These are phyloP conservation scores for Callospermophilus lateralis DNA, from an alignment of 2,113 vertebrate species.

Conservation along the genomic window DNA sequence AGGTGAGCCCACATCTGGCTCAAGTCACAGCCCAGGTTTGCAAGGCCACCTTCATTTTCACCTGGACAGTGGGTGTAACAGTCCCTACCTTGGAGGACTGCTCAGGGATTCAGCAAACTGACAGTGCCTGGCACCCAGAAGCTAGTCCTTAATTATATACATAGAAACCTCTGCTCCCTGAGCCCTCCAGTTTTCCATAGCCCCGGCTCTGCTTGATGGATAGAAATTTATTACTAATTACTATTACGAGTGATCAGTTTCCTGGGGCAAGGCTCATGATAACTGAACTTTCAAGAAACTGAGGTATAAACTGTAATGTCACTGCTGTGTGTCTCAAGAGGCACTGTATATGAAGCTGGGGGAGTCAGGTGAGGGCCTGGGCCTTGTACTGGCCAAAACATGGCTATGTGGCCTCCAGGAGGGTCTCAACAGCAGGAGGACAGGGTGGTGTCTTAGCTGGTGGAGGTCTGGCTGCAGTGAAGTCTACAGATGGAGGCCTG, in stretches of 20 bases:
- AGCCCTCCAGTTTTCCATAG: no score
- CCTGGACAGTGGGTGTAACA: constrained; percentile 50
- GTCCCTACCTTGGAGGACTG: constrained; percentile 31
- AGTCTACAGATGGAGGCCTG: not conserved
- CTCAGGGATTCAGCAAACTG: no score
- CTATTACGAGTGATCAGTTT: not conserved
- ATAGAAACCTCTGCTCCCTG: not conserved
- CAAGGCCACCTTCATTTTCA: not conserved
- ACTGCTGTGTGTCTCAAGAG: no score
- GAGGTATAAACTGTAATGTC: no score
- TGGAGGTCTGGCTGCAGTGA: not conserved
- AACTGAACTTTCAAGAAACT: not conserved
- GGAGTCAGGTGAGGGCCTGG: not conserved
- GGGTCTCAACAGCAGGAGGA: not conserved
- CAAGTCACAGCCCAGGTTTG: not conserved
- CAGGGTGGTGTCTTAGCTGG: not conserved
- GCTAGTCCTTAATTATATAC: rapidly evolving
- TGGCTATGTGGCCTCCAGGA: not conserved
- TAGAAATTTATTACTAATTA: not conserved
- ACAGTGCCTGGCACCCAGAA: no score
- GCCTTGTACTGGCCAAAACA: not conserved
- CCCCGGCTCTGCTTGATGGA: not conserved
- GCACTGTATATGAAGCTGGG: not conserved
- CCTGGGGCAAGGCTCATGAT: not conserved
- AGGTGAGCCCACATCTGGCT: not conserved